These are phyloP conservation scores for Megamerina dolium DNA, from an alignment of 2,888 invertebrate genomes.

Conservation along the genomic window DNA sequence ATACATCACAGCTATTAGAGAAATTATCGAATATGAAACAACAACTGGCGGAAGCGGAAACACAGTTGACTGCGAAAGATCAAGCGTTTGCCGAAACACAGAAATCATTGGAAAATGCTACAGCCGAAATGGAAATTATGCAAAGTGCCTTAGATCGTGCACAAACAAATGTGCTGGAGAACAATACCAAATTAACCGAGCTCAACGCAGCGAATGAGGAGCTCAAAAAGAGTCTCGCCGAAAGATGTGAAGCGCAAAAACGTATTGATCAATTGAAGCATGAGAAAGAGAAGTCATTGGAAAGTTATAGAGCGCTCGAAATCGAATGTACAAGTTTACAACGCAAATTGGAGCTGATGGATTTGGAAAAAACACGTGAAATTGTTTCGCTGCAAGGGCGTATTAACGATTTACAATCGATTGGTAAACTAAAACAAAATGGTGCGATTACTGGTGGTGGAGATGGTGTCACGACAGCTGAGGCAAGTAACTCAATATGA, in stretches of 20 bases:
- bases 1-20: conserved; percentile 30
- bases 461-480: conserved; percentile 1
- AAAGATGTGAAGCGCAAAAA: conserved; percentile 20
- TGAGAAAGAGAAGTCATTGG: conserved; percentile 18
- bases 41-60: conserved; percentile 28
- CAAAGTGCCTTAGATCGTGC: conserved; percentile 15
- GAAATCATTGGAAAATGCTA: conserved; percentile 5
- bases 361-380: conserved; percentile 33
- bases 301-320: conserved; percentile 23
- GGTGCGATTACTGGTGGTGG: conserved; percentile 6
- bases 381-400: conserved; percentile 28
- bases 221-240: conserved; percentile 13
- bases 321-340: conserved; percentile 25
- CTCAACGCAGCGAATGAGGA: conserved; percentile 29
- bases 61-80: conserved; percentile 21
- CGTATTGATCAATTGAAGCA: conserved; percentile 26
- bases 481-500: conserved; percentile 7
- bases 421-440: conserved; percentile 19
- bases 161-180: conserved; percentile 19
- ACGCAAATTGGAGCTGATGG: conserved; percentile 27
- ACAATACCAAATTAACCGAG: conserved; percentile 30
- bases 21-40: conserved; percentile 31
- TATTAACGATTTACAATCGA: conserved; percentile 23
- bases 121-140: conserved; percentile 13
- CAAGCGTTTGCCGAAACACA: conserved; percentile 13